Conservation (phyloP, 2,888 invertebrate species). For the Iphiclides podalirius region DNA sequence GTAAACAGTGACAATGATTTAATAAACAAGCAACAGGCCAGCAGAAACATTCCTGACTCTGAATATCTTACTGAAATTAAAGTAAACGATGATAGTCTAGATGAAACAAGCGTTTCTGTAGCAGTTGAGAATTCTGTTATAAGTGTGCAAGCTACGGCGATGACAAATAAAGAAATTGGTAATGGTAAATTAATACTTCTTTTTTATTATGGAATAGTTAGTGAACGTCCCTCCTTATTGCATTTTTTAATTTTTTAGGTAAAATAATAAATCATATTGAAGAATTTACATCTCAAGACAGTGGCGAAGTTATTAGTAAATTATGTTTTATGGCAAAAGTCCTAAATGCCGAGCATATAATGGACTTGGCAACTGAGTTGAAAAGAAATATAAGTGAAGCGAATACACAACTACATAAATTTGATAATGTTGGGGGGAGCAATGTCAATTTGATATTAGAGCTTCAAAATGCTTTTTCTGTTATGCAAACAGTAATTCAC, state of each 20-base stretch:
- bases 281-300: neutral
- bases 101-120: too few relatives aligned
- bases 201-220: too few relatives aligned
- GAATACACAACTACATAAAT: too few relatives aligned
- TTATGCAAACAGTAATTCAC: neutral
- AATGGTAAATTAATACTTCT: neutral
- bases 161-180: neutral
- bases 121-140: neutral
- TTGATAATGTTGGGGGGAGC: neutral
- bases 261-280: conserved; percentile 14
- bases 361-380: conserved; percentile 3
- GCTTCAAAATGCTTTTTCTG: conserved; percentile 1
- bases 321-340: neutral
- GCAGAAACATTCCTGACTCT: too few relatives aligned
- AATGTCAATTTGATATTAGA: neutral
- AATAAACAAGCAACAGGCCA: too few relatives aligned
- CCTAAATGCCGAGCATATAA: neutral
- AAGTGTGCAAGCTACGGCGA: neutral
- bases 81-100: too few relatives aligned
- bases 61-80: too few relatives aligned
- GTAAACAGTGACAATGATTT: too few relatives aligned
- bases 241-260: conserved; percentile 27
- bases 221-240: too few relatives aligned
- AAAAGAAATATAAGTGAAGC: conserved; percentile 12
- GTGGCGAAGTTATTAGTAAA: neutral